Percentiles rank a stretch among this genome's conserved stretches.
Evolutionary conservation across 2,797 vertebrate species (phyloP).

Genomic region (Ficedula albicollis): DNA sequence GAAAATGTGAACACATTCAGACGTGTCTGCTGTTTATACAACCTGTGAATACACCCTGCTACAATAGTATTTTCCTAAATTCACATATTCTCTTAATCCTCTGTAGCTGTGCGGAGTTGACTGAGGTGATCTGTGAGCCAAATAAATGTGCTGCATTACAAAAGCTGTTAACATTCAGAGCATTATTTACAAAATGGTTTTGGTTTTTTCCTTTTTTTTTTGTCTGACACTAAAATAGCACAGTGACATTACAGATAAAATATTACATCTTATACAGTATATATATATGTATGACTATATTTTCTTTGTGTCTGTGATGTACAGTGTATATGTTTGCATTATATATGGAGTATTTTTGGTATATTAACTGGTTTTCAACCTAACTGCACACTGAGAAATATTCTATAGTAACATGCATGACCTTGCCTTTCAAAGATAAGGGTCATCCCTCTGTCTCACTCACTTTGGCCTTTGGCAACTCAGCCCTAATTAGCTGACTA

Average conservation of each 20-base stretch:
- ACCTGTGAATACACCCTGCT: neutral
- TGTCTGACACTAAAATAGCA: neutral
- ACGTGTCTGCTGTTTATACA: neutral
- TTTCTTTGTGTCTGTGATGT: neutral
- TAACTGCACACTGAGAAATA: neutral
- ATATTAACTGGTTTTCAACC: neutral
- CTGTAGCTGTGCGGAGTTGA: neutral
- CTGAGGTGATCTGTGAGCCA: neutral
- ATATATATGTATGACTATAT: neutral
- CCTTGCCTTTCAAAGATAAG: neutral
- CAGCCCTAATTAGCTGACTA: neutral
- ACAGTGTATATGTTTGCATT: neutral
- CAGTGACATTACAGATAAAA: neutral
- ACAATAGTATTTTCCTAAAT: neutral
- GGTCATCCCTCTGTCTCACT: neutral
- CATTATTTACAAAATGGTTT: neutral
- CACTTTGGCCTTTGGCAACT: neutral
- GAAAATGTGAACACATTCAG: neutral
- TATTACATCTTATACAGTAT: neutral
- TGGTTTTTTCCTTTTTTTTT: neutral
- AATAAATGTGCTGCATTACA: neutral
- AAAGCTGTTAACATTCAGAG: neutral
- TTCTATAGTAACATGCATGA: neutral
- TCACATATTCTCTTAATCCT: neutral
- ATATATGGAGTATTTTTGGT: neutral